phyloP scores from a whole-genome alignment of 2,888 invertebrate species.

The Meganola albula region DNA sequence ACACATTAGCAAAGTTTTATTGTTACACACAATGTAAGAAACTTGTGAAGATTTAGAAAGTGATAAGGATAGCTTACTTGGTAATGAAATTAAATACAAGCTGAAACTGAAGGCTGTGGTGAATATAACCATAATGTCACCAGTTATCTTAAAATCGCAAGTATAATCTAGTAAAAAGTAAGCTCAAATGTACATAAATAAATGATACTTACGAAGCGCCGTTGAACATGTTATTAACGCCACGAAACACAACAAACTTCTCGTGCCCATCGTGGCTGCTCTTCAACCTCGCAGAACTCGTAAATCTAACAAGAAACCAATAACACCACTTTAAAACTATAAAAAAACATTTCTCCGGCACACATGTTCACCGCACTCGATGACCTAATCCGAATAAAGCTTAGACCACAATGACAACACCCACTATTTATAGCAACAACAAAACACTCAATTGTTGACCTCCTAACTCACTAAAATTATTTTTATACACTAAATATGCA shows the following conservation, averaged over 20 bases:
- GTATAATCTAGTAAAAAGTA: too few species aligned
- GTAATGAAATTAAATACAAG: too few species aligned
- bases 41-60: too few species aligned
- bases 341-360: constrained; percentile 62
- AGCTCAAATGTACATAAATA: too few species aligned
- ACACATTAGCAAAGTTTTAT: too few species aligned
- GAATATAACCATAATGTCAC: too few species aligned
- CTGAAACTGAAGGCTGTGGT: too few species aligned
- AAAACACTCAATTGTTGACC: constrained; percentile 47
- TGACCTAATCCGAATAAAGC: constrained; percentile 74
- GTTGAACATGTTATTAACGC: constrained; percentile 56
- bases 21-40: too few species aligned
- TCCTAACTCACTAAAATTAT: constrained; percentile 47
- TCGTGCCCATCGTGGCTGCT: constrained; percentile 59
- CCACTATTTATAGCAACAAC: constrained; percentile 80
- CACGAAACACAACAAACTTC: constrained; percentile 56
- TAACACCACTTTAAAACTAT: constrained; percentile 50
- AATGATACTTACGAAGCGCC: constrained; percentile 61
- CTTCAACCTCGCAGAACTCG: constrained; percentile 56
- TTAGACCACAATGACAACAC: constrained; percentile 74
- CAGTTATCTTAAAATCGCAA: too few species aligned
- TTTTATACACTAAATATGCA: constrained; percentile 26
- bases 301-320: constrained; percentile 68
- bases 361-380: constrained; percentile 71
- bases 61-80: too few species aligned